phyloP scores from a whole-genome alignment of 1,140 invertebrate species.

The Oryzaephilus surinamensis region DNA sequence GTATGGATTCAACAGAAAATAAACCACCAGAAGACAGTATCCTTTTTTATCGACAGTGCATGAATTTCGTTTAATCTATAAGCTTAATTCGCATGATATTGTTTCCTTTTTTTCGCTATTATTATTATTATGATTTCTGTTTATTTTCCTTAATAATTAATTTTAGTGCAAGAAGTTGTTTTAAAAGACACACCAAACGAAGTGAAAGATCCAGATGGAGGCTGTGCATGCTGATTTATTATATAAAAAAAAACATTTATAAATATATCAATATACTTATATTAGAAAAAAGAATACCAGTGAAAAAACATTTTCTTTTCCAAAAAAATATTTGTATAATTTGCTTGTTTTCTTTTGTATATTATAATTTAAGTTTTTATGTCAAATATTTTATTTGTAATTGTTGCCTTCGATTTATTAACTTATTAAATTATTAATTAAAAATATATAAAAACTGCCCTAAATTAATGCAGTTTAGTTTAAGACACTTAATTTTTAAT shows the following conservation, averaged over 20 bases:
- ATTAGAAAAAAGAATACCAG: too few relatives aligned
- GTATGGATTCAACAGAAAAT: conserved; percentile 94
- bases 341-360: too few relatives aligned
- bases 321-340: too few relatives aligned
- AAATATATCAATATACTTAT: too few relatives aligned
- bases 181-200: conserved; percentile 92
- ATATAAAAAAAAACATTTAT: not conserved
- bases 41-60: conserved; percentile 53
- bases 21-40: conserved; percentile 95
- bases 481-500: too few relatives aligned
- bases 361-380: too few relatives aligned
- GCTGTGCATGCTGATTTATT: conserved; percentile 71
- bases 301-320: too few relatives aligned
- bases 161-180: conserved; percentile 93
- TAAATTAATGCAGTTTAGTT: too few relatives aligned
- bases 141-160: conserved; percentile 33
- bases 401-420: too few relatives aligned
- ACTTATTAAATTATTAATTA: too few relatives aligned
- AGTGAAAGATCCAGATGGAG: conserved; percentile 78
- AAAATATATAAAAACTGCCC: too few relatives aligned
- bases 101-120: not conserved
- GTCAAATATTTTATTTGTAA: too few relatives aligned
- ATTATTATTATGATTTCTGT: conserved; percentile 17
- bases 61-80: conserved; percentile 8
- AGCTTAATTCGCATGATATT: conserved; percentile 6